Base-by-base conservation (phyloP, 1,140 invertebrate genomes). In the Papilio dardanus region DNA sequence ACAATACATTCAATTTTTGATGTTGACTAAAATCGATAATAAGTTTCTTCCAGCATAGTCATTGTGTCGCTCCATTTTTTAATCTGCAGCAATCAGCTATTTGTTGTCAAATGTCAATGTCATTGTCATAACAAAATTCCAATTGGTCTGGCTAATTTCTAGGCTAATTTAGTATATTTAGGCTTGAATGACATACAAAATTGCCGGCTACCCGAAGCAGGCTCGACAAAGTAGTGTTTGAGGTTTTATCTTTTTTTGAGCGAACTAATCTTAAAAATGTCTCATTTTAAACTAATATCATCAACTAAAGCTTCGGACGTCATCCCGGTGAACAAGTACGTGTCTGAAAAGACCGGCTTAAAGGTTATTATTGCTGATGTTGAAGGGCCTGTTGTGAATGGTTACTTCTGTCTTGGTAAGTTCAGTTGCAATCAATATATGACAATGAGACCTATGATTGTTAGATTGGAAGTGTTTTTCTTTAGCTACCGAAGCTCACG, bases 401-500 rank as follows among this genome's bases (percentile, higher is more conserved):
- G 97, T 76, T 98, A 96, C 88, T 97, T 98, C 88, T 96, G 96
- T 85, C 90, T 98, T 28, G 97, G 98, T 98, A 94, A 94, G 93
- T 86, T 74, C 35, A 37, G 67, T 65, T 24, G 37, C 30, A 14
- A 28, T 62, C 54, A 62, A 62, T 30, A 28, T 30, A 28, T 30
- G 54, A 28, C 21, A 12, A 28, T 24, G 24, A 24, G 19, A 12
- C 7, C 21, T 4, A 54, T 74, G 54, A 24, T n/a, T 74, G 50
- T 50, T 37, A 19, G 69, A 66, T 24, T 40, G 58, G 7, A 74
- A 30, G 12, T 54, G 28, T 79, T 77, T 76, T 71, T 83, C 86
- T 94, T 78, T 83, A 98, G 98, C 96, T 21, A 99, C 98, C 14
- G 97, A 99, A 94, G 97, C 97, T 0, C 95, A 96, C 86, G 97